Conservation (phyloP, 2,113 vertebrate genomes). For the Accipiter virgatus region DNA sequence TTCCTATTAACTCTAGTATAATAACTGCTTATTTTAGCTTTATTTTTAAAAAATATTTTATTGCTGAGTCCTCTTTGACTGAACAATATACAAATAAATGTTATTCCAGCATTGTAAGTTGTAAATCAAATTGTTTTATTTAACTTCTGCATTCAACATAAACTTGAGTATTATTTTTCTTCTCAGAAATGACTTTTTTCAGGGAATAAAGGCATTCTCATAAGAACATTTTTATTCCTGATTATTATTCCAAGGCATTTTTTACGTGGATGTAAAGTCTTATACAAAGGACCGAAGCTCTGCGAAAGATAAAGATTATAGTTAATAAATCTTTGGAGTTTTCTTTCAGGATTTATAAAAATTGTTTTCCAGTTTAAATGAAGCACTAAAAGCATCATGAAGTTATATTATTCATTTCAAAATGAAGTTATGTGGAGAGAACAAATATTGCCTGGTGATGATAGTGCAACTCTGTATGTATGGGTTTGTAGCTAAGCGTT, state of each 20-base stretch:
- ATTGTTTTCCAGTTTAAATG: not conserved
- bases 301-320: not conserved
- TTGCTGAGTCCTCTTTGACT: not conserved
- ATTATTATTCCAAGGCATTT: not conserved
- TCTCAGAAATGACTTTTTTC: not conserved
- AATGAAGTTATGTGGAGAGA: not conserved
- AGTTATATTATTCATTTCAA: not conserved
- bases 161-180: not conserved
- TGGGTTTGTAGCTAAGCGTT: not conserved
- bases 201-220: not conserved
- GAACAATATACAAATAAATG: not conserved
- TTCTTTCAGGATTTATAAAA: not conserved
- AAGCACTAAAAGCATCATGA: not conserved
- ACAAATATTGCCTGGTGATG: not conserved
- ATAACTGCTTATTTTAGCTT: not conserved
- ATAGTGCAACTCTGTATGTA: not conserved
- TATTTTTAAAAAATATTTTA: not conserved
- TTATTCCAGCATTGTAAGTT: not conserved
- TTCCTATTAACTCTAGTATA: not conserved
- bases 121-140: not conserved
- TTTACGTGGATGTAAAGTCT: not conserved
- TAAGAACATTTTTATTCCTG: not conserved
- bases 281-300: not conserved
- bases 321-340: not conserved
- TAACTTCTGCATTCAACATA: not conserved